phyloP scores from a whole-genome alignment of 2,113 vertebrate species.

The Maccullochella peelii region DNA sequence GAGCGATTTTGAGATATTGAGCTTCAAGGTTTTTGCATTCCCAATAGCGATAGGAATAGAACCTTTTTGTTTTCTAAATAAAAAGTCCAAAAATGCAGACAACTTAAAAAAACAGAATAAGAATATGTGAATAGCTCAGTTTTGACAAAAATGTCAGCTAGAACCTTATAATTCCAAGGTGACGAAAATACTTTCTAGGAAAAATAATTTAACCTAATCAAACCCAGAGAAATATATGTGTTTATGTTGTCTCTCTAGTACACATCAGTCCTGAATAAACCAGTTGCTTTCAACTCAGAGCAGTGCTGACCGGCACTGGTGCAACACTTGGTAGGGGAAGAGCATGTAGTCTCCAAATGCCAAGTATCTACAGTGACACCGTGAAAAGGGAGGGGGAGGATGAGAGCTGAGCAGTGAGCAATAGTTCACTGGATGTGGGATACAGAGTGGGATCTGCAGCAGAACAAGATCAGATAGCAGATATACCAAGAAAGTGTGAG shows the following conservation, averaged over 20 bases:
- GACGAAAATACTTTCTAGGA: neutral
- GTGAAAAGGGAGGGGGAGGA: slow-evolving; percentile 76
- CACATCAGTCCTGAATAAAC: slow-evolving; percentile 19
- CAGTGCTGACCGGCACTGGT: slow-evolving; percentile 44
- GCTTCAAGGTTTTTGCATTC: no score
- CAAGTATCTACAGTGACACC: slow-evolving; percentile 81
- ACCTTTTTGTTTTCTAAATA: no score
- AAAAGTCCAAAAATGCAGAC: no score
- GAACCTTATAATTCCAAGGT: no score
- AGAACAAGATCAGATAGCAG: slow-evolving; percentile 79
- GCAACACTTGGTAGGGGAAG: slow-evolving; percentile 65
- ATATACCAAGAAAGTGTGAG: slow-evolving; percentile 70
- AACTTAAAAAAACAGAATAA: no score
- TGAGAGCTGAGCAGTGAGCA: slow-evolving; percentile 74
- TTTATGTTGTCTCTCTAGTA: neutral
- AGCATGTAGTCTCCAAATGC: slow-evolving; percentile 75
- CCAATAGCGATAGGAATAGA: no score
- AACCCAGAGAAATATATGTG: neutral
- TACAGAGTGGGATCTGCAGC: slow-evolving; percentile 79
- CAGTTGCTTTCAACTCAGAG: slow-evolving; percentile 17
- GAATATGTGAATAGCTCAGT: no score
- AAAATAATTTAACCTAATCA: neutral
- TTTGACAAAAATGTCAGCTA: no score
- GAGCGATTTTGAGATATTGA: no score
- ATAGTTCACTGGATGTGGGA: slow-evolving; percentile 78